A percentile compares a stretch with the other conserved stretches of the same genome.
Conservation (phyloP, 2,888 invertebrate genomes). For the Sacculina carcini region DNA sequence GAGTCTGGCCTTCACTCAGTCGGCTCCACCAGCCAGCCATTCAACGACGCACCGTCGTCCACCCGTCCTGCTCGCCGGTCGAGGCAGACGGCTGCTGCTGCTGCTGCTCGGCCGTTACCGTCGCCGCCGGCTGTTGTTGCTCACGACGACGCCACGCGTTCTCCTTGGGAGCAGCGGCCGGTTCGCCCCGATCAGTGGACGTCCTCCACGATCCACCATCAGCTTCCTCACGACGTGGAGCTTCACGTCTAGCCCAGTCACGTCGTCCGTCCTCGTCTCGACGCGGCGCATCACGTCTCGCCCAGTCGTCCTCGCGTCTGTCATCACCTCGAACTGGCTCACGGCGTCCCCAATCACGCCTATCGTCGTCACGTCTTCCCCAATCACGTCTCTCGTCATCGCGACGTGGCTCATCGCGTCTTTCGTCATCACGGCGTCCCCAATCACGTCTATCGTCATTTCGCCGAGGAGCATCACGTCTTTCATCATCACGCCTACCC, state of each 20-base stretch:
- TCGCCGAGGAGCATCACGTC: slow-evolving; percentile 4
- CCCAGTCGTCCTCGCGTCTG: slow-evolving; percentile 21
- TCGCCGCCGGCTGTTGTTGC: slow-evolving; percentile 5
- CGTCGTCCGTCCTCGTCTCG: slow-evolving; percentile 6
- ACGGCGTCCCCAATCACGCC: background rate
- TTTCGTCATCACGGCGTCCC: slow-evolving; percentile 6
- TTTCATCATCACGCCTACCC: background rate
- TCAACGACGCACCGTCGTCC: background rate
- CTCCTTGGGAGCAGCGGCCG: slow-evolving; percentile 6
- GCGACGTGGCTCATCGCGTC: background rate
- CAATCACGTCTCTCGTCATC: background rate
- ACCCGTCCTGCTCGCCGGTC: slow-evolving; percentile 5
- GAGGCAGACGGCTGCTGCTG: background rate
- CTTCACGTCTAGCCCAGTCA: slow-evolving; percentile 7
- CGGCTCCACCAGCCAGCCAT: too few relatives aligned
- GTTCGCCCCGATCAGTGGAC: background rate
- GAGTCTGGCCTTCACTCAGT: too few relatives aligned
- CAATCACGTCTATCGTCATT: slow-evolving; percentile 3
- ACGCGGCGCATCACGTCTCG: slow-evolving; percentile 10
- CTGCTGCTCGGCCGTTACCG: background rate
- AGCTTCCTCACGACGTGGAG: background rate
- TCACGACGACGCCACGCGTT: slow-evolving; percentile 4
- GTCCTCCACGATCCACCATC: background rate
- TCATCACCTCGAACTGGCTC: slow-evolving; percentile 22
- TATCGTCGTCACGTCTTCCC: slow-evolving; percentile 1